These are phyloP conservation scores for Phlogophora meticulosa DNA, from an alignment of 2,888 invertebrate genomes.

Conservation along the genomic window DNA sequence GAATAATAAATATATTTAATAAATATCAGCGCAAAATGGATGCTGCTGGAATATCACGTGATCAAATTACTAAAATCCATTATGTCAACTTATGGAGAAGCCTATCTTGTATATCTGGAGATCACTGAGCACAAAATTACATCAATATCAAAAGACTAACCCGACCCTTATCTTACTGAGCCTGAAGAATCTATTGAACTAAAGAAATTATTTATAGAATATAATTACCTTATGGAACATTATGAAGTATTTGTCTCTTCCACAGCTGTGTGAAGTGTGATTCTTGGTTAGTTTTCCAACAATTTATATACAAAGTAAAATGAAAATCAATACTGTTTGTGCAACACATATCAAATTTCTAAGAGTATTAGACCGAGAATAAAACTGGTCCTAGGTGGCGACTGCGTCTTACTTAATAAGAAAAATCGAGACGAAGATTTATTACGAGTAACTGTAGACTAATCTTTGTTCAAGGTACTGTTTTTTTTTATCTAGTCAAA, in stretches of 20 bases:
- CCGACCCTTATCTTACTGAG: neutral
- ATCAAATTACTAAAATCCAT: neutral
- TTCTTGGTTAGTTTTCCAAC: constrained; percentile 65
- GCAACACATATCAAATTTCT: constrained; percentile 81
- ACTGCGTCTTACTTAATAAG: neutral
- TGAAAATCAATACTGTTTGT: constrained; percentile 85
- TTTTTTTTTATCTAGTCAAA: too few relatives aligned
- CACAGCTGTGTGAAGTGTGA: constrained; percentile 74
- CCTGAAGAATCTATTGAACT: neutral
- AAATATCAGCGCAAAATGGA: neutral
- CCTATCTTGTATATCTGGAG: neutral
- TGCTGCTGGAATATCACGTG: neutral
- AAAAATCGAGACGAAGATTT: neutral
- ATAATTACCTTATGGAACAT: constrained; percentile 79
- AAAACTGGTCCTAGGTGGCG: constrained; percentile 40
- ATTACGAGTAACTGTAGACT: constrained; percentile 18
- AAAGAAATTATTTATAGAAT: constrained; percentile 16
- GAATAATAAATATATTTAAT: too few relatives aligned
- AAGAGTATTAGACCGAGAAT: constrained; percentile 77
- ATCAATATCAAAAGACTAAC: neutral
- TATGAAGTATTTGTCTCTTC: constrained; percentile 54
- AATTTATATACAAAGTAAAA: constrained; percentile 85
- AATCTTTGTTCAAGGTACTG: constrained; percentile 23
- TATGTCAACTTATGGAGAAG: neutral
- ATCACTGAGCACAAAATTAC: constrained; percentile 12